Evolutionary conservation across 2,113 vertebrate species (phyloP).

Genomic region (Mobula hypostoma): DNA sequence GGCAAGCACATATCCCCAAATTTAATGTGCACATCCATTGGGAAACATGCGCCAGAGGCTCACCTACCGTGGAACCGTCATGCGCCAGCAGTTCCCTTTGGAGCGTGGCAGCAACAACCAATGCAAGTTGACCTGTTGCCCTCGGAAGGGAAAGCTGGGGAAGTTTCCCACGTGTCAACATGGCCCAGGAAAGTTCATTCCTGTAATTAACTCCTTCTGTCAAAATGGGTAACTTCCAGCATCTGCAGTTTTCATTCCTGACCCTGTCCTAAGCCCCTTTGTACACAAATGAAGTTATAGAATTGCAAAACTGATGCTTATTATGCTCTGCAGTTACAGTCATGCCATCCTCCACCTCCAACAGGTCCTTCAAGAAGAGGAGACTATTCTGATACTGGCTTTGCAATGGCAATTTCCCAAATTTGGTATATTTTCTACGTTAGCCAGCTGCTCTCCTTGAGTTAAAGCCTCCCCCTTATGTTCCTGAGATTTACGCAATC

Average conservation of each 20-base stretch:
- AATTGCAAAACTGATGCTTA: background rate
- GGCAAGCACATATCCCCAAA: no score
- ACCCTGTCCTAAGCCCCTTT: background rate
- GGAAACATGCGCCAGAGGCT: no score
- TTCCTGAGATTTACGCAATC: background rate
- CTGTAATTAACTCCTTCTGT: background rate
- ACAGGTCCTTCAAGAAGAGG: background rate
- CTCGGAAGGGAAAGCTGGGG: background rate
- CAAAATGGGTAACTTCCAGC: background rate
- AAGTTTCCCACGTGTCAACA: background rate
- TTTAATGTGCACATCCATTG: no score
- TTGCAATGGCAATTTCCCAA: background rate
- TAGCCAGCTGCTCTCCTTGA: background rate
- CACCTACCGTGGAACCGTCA: no score
- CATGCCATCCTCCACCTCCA: background rate
- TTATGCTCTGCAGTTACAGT: background rate
- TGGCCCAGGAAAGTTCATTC: background rate
- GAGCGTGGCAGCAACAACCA: no score
- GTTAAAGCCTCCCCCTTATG: background rate
- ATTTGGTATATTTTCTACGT: background rate
- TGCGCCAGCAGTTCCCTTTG: no score
- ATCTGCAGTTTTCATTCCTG: background rate
- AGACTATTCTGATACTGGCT: background rate
- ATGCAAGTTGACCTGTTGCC: background rate
- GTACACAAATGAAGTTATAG: background rate